Conservation (phyloP, 2,797 vertebrate genomes). For the Cygnus olor region DNA sequence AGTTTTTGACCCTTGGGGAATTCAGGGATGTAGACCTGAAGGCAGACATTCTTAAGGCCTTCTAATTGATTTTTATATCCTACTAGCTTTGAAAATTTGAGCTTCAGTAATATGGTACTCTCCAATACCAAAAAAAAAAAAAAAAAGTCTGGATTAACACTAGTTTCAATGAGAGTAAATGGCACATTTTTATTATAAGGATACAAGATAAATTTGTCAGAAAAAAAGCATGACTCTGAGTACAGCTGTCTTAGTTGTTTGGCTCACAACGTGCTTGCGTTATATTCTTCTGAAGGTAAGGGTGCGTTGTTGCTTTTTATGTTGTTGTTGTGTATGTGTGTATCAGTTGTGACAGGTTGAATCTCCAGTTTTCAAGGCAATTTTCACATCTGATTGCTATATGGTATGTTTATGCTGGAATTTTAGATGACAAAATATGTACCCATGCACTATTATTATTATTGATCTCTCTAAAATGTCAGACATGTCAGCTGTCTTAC, state of each 20-base stretch:
- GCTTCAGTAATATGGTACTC: background rate
- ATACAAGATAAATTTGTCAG: background rate
- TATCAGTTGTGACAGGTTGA: background rate
- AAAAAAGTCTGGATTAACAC: background rate
- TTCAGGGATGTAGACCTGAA: constrained; percentile 30
- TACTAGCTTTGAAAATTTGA: constrained; percentile 48
- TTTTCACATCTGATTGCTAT: background rate
- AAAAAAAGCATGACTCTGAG: background rate
- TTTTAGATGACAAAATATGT: background rate
- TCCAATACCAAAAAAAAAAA: background rate
- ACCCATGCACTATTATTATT: background rate
- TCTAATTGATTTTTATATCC: constrained; percentile 57
- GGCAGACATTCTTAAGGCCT: constrained; percentile 25
- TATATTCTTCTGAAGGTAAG: background rate
- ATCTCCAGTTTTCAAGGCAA: background rate
- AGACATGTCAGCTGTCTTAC: background rate
- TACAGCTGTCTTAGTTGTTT: background rate
- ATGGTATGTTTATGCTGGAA: background rate
- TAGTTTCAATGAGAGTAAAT: background rate
- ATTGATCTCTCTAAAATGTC: background rate
- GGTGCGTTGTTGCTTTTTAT: background rate
- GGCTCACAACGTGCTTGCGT: background rate
- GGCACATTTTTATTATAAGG: background rate
- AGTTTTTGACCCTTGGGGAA: constrained; percentile 36
- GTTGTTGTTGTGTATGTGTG: background rate